Percentiles rank a stretch among this genome's conserved stretches.
Evolutionary conservation across 2,888 invertebrate species (phyloP).

Genomic region (Brachyptera putata): DNA sequence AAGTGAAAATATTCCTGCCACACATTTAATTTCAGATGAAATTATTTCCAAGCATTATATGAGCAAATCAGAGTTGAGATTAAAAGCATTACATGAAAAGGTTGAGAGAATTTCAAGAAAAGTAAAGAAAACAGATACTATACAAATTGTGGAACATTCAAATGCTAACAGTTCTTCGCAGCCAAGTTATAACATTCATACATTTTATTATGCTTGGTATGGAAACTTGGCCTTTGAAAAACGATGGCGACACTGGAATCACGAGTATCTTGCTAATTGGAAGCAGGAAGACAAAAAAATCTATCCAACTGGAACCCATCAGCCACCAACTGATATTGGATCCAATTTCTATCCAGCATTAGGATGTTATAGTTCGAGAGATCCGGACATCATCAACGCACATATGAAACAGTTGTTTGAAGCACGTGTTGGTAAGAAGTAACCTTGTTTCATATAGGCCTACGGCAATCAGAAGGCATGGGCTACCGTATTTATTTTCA

Average conservation of each 20-base stretch:
- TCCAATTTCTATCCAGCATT: slow-evolving; percentile 52
- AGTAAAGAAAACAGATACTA: slow-evolving; percentile 39
- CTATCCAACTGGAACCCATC: slow-evolving; percentile 49
- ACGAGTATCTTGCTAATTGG: slow-evolving; percentile 42
- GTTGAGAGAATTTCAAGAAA: slow-evolving; percentile 39
- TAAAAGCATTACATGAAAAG: slow-evolving; percentile 38
- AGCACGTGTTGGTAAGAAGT: slow-evolving; percentile 52
- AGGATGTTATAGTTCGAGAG: slow-evolving; percentile 52
- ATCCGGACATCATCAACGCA: slow-evolving; percentile 48
- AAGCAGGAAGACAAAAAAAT: slow-evolving; percentile 49
- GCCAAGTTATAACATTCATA: slow-evolving; percentile 42
- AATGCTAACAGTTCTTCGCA: slow-evolving; percentile 36
- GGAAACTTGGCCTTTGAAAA: slow-evolving; percentile 40
- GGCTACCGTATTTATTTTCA: no score
- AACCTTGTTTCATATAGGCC: no score
- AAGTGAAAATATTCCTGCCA: slow-evolving; percentile 4
- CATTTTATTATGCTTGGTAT: slow-evolving; percentile 44
- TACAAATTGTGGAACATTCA: slow-evolving; percentile 34
- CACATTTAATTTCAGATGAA: slow-evolving; percentile 17
- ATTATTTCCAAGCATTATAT: slow-evolving; percentile 17
- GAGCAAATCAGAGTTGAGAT: slow-evolving; percentile 36
- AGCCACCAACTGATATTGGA: slow-evolving; percentile 53
- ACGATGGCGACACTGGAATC: slow-evolving; percentile 42
- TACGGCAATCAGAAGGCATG: no score
- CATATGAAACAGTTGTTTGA: slow-evolving; percentile 58